Base-by-base conservation (phyloP, 1,140 invertebrate genomes). In the Hycleus cichorii region DNA sequence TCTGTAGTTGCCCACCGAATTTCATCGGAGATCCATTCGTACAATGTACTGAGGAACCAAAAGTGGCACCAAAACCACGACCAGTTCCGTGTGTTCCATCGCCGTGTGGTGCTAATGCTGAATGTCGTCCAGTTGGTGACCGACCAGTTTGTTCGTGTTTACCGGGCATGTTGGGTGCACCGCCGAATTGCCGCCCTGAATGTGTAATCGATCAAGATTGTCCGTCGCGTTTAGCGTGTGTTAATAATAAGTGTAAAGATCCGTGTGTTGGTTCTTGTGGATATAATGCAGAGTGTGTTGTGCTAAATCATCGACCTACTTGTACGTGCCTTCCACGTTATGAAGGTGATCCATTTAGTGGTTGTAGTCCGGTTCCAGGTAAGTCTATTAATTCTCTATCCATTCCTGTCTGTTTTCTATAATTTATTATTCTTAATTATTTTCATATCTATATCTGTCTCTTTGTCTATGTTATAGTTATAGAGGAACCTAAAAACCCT, bases 201-300 rank as follows among this genome's bases (percentile, higher is more conserved):
- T 90, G 88, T 69, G 75, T 86, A 4, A 89, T 89, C 51, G 82
- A 89, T 66, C 82, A 89, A 71, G 89, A 92, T 60, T 92, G 90
- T 66, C 83, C 88, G 2, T 80, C 81, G 32, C 81, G 87, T 59
- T 77, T 90, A 1, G 85, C 89, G n/a, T 93, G 90, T 67, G 76
- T 88, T 24, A 81, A 82, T 50, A 83, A 87, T 58, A 84, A 82
- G 57, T 93, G 90, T 69, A 77, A 83, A 55, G 86, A 92, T 76
- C 89, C 89, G 3, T 93, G 90, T 63, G 69, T 80, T n/a, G 89
- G 89, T 5, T 86, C 89, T 1, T 94, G 91, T 67, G 88, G 89
- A 8, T 84, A 88, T 44, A 90, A 91, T 69, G 87, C 90, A 0
- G 78, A 85, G 38, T 93, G 91, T 67, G 79, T 76, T 8, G 86